Conservation (phyloP, 2,113 vertebrate genomes). For the Hemibagrus wyckioides region DNA sequence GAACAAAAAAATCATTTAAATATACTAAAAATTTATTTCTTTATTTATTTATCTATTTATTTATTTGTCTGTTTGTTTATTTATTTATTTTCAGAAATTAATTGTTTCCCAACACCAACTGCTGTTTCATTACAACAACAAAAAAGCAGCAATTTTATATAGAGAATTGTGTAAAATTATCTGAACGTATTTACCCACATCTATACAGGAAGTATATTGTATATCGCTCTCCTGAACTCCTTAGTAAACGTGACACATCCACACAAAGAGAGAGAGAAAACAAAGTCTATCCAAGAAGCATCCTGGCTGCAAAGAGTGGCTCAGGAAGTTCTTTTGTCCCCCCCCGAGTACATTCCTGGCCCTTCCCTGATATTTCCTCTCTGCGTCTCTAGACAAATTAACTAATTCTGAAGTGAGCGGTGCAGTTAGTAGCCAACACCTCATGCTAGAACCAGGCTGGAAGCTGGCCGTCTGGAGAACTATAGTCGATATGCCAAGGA, state of each 20-base stretch:
- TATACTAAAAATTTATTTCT: too few relatives aligned
- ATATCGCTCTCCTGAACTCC: not conserved
- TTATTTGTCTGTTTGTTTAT: too few relatives aligned
- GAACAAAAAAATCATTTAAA: too few relatives aligned
- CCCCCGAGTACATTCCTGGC: slow-evolving; percentile 68
- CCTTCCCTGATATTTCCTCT: slow-evolving; percentile 69
- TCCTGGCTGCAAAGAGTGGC: slow-evolving; percentile 55
- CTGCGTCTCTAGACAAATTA: slow-evolving; percentile 36
- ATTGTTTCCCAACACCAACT: not conserved
- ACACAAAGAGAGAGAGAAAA: slow-evolving; percentile 13
- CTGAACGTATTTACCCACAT: not conserved
- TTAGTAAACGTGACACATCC: not conserved
- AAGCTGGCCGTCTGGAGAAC: not conserved
- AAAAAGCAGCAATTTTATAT: not conserved
- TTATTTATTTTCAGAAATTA: not conserved
- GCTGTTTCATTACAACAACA: not conserved
- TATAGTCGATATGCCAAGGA: not conserved
- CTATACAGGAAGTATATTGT: not conserved
- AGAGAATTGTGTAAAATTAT: not conserved
- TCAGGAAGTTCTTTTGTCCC: slow-evolving; percentile 63
- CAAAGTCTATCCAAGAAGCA: slow-evolving; percentile 35
- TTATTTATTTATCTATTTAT: too few relatives aligned
- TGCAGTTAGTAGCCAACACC: not conserved
- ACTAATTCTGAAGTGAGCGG: too few relatives aligned
- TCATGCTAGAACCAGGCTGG: not conserved